phyloP scores from a whole-genome alignment of 2,888 invertebrate species.

The Ophion ventricosus region DNA sequence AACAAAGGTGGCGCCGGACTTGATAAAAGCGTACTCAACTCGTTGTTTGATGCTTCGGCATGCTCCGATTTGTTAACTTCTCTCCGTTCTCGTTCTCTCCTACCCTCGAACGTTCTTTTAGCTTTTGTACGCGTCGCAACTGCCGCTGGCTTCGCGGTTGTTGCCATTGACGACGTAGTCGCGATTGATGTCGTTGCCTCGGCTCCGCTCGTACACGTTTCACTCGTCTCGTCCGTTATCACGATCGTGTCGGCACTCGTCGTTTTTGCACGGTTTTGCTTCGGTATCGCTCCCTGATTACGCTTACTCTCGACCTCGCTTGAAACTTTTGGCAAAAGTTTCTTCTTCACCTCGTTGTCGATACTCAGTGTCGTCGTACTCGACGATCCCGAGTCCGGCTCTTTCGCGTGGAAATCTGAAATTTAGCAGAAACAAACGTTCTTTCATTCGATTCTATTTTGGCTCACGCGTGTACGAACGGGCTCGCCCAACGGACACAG shows the following conservation, averaged over 20 bases:
- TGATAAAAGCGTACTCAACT: slow-evolving; percentile 87
- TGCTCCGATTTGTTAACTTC: slow-evolving; percentile 84
- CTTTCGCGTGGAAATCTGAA: slow-evolving; percentile 83
- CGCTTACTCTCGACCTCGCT: slow-evolving; percentile 85
- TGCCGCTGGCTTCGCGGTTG: slow-evolving; percentile 33
- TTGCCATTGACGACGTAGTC: slow-evolving; percentile 58
- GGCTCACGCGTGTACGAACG: no score
- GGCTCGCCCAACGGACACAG: not conserved
- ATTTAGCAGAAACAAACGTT: slow-evolving; percentile 33
- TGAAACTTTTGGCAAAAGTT: slow-evolving; percentile 84
- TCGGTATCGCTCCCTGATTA: slow-evolving; percentile 89
- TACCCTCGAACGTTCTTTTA: slow-evolving; percentile 81
- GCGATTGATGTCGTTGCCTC: slow-evolving; percentile 71
- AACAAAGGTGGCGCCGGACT: slow-evolving; percentile 86
- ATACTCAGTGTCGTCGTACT: slow-evolving; percentile 83
- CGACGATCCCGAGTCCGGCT: slow-evolving; percentile 84
- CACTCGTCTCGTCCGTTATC: slow-evolving; percentile 69
- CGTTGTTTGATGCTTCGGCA: slow-evolving; percentile 87
- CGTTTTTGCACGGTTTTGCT: slow-evolving; percentile 85
- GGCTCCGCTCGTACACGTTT: slow-evolving; percentile 75
- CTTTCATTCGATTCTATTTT: not conserved
- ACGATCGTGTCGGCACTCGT: slow-evolving; percentile 62
- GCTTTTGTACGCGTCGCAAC: slow-evolving; percentile 81
- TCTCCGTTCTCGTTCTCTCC: slow-evolving; percentile 69
- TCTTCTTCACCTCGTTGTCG: slow-evolving; percentile 83